These are phyloP conservation scores for Acropora yongei DNA, from an alignment of 64 coral and sea anemone species.

Conservation along the genomic window DNA sequence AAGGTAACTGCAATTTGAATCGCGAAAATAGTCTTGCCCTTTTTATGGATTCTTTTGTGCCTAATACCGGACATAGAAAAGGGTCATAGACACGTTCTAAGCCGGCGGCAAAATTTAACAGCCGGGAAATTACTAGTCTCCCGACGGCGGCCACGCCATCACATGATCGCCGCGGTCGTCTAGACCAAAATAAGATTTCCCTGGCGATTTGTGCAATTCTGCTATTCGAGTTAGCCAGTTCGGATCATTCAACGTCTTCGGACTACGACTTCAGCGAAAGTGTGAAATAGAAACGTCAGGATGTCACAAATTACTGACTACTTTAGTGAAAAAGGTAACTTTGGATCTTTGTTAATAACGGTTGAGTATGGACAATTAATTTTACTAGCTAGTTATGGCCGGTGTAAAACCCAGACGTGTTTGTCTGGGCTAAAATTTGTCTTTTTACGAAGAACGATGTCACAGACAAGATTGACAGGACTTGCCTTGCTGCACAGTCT, in stretches of 20 bases:
- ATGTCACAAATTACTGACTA: conserved; percentile 84
- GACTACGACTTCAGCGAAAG: conserved; percentile 72
- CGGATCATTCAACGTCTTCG: conserved; percentile 71
- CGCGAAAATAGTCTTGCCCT: too few species aligned
- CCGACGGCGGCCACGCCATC: conserved; percentile 73
- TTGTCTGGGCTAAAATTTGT: conserved; percentile 81
- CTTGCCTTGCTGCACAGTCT: too few species aligned
- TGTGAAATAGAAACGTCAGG: conserved; percentile 81
- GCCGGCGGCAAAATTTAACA: conserved; percentile 78
- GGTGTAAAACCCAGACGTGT: conserved; percentile 72
- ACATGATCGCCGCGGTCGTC: conserved; percentile 64
- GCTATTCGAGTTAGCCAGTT: conserved; percentile 64
- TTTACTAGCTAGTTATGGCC: conserved; percentile 63
- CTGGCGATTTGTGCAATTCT: conserved; percentile 62
- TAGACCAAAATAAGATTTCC: conserved; percentile 72
- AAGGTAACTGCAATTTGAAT: too few species aligned
- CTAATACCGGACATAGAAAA: conserved; percentile 82
- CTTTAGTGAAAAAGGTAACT: conserved; percentile 64
- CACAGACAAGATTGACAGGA: too few species aligned
- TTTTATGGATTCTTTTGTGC: conserved; percentile 78
- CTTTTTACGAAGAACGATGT: too few species aligned
- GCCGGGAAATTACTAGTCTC: conserved; percentile 81
- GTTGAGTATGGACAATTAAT: conserved; percentile 66
- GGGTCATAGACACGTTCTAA: conserved; percentile 75
- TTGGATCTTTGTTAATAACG: conserved; percentile 77